Base-by-base conservation (phyloP, 2,113 vertebrate genomes). In the Seriola dumerili region DNA sequence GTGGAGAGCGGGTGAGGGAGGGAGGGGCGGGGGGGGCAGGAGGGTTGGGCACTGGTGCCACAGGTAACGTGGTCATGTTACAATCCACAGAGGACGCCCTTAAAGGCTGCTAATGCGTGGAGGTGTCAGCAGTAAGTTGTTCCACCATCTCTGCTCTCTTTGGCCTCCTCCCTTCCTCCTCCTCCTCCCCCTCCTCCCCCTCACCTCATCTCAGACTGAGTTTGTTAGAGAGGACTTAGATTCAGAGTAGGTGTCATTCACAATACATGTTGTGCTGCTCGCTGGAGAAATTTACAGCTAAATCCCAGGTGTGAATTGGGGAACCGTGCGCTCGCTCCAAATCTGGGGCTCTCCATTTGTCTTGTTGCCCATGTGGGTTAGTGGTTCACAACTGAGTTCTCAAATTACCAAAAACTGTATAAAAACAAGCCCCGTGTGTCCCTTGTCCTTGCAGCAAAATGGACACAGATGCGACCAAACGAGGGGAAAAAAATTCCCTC, bases 81-180 rank as follows among this genome's bases (percentile, higher is more conserved):
- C 68, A 90, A 91, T 84, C 85, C 87, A 81, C 90, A 86, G 83
- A 88, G 93, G 90, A 90, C 81, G 62, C 78, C 90, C 88, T 93
- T 88, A 91, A 81, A 85, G 85, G 85, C 79, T 76, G 83, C 80
- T 90, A 91, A 93, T 80, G 88, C 62, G 84, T 3, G 73, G 84
- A 82, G 80, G 90, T 86, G 89, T 89, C 81, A 73, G 78, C 81
- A 67, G 82, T 78, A 83, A 79, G 79, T 87, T 79, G 83, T 74
- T 78, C 52, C 80, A 52, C 63, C 58, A 25, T 59, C 69, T 46
- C n/a, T 12, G 19, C 69, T 25, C 78, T 52, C 77, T 54, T 57
- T 81, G 72, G 68, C 86, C 70, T 62, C 50, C 17, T 29, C 4
- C 0, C 36, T 21, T 17, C 25, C 34, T 63, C 40, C 19, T 6